phyloP scores from a whole-genome alignment of 2,113 vertebrate species.

The Setophaga coronata region DNA sequence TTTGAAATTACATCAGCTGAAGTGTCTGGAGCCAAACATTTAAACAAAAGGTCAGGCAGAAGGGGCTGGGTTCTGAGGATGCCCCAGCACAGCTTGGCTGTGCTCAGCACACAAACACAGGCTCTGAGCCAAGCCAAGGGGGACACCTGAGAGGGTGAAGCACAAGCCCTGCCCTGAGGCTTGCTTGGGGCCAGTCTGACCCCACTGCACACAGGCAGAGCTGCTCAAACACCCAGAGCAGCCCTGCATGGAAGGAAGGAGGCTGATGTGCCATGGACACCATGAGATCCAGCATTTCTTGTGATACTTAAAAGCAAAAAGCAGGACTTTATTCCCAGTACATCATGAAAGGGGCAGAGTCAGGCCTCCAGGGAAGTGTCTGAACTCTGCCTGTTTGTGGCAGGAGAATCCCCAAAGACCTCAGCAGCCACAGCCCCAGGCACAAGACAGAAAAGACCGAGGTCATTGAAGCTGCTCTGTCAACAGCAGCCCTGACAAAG shows the following conservation, averaged over 20 bases:
- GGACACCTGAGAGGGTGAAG: neutral
- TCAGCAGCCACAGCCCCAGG: neutral
- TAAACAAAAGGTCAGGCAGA: neutral
- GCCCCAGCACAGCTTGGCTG: neutral
- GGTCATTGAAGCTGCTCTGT: neutral
- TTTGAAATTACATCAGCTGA: neutral
- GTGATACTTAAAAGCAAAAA: neutral
- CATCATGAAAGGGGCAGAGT: neutral
- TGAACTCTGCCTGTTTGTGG: fast-evolving
- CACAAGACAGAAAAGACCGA: neutral
- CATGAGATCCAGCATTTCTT: neutral
- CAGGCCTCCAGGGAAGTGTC: neutral
- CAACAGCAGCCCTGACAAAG: neutral
- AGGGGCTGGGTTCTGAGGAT: neutral
- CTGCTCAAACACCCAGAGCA: neutral
- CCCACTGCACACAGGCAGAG: neutral
- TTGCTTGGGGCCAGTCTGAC: neutral
- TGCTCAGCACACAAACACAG: neutral
- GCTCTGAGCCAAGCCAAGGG: neutral
- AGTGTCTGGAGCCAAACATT: neutral
- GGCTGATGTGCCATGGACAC: neutral
- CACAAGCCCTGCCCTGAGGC: neutral
- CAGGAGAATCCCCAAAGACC: neutral
- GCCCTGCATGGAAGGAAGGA: neutral
- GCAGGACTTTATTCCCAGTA: neutral